phyloP scores from a whole-genome alignment of 2,797 vertebrate genomes.

The Dicrostonyx torquatus region DNA sequence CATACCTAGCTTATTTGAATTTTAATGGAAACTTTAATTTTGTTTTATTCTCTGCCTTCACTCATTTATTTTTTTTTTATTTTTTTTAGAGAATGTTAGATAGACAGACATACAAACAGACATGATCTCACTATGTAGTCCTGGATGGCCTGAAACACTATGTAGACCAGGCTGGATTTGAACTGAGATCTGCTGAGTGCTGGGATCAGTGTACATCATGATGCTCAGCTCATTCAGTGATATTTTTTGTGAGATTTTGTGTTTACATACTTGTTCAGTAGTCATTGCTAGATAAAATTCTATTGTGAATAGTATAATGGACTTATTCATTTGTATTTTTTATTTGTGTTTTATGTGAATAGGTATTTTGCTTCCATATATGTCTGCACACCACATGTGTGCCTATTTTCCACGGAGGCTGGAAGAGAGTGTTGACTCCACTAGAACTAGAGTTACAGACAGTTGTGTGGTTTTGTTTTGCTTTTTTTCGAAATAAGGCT shows the following conservation, averaged over 20 bases:
- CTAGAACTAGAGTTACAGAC: background rate
- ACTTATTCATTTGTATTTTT: background rate
- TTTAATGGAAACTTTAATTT: conserved; percentile 14
- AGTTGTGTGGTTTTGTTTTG: too few relatives aligned
- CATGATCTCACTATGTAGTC: background rate
- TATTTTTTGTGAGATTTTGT: conserved; percentile 41
- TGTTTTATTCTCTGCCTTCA: conserved; percentile 47
- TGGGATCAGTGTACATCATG: too few relatives aligned
- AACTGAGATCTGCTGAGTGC: background rate
- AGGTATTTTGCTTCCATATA: background rate
- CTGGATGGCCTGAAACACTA: background rate
- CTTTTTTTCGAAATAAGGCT: too few relatives aligned
- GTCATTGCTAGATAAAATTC: background rate
- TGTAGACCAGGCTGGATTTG: background rate
- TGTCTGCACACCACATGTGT: background rate
- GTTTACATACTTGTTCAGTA: conserved; percentile 15
- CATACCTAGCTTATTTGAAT: background rate
- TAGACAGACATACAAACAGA: background rate
- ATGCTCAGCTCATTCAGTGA: background rate
- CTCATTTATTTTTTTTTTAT: conserved; percentile 33
- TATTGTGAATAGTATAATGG: background rate
- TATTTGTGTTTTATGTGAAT: background rate
- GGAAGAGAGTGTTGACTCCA: background rate
- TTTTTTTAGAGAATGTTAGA: background rate
- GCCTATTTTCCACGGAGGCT: background rate